Evolutionary conservation across 1,140 invertebrate species (phyloP).

Genomic region (Phthorimaea operculella): DNA sequence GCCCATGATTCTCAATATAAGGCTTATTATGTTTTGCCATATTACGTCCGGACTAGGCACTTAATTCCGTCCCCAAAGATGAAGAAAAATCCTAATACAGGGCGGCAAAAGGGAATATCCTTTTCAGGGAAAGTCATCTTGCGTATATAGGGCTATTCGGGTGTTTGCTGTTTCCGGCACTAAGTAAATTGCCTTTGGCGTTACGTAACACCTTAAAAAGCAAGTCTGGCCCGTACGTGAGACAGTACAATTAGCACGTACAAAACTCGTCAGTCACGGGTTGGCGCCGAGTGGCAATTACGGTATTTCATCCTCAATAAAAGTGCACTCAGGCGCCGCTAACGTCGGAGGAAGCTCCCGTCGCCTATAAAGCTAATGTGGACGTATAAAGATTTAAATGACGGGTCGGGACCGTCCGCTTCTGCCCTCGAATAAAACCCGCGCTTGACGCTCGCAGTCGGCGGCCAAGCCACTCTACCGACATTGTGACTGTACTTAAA

Average conservation of each 20-base stretch:
- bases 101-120: neutral
- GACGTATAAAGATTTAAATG: constrained; percentile 58
- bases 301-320: constrained; percentile 60
- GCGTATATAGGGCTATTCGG: neutral
- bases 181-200: neutral
- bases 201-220: neutral
- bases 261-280: constrained; percentile 45
- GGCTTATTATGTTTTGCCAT: constrained; percentile 15
- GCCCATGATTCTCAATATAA: constrained; percentile 21
- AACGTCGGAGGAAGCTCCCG: constrained; percentile 43
- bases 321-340: constrained; percentile 53
- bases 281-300: constrained; percentile 54
- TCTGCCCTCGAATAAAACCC: constrained; percentile 15
- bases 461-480: neutral
- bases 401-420: constrained; percentile 22
- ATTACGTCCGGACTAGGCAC: constrained; percentile 9
- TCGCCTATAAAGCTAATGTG: constrained; percentile 56
- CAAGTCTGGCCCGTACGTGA: constrained; percentile 8
- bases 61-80: constrained; percentile 18
- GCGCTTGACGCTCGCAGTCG: constrained; percentile 11
- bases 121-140: neutral
- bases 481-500: too few species aligned
- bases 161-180: neutral
- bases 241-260: constrained; percentile 44
- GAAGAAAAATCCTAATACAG: neutral